Percentiles rank a stretch among this genome's conserved stretches.
Evolutionary conservation across 2,113 vertebrate genomes (phyloP).

Genomic region (Phyllostomus discolor): DNA sequence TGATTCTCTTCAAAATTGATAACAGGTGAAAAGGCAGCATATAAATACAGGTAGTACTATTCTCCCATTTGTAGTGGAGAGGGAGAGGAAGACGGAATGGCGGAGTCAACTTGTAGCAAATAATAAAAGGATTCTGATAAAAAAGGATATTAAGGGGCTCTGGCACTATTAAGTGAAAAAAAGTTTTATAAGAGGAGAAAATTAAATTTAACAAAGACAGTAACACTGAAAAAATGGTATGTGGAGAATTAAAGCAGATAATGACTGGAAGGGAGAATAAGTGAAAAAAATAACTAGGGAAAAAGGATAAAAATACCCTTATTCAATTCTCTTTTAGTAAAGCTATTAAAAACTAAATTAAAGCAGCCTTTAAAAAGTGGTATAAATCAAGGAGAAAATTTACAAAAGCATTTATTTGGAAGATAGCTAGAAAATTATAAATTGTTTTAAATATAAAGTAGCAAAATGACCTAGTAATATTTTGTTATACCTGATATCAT

Average conservation of each 20-base stretch:
- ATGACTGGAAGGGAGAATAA: not conserved
- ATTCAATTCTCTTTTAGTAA: conserved; percentile 6
- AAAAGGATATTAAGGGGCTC: conserved; percentile 50
- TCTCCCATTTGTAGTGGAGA: conserved; percentile 37
- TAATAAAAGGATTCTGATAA: conserved; percentile 31
- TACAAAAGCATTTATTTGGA: not conserved
- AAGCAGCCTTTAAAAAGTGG: not conserved
- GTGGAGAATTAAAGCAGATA: conserved; percentile 14
- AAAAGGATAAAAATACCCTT: not conserved
- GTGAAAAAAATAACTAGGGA: not conserved
- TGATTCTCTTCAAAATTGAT: conserved; percentile 42
- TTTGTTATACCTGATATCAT: not conserved
- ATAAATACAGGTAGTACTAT: not conserved
- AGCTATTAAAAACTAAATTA: conserved; percentile 11
- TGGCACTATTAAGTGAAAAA: conserved; percentile 16
- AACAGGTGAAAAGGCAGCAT: not conserved
- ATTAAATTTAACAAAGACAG: conserved; percentile 57
- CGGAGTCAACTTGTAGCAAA: conserved; percentile 6
- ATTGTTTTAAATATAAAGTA: not conserved
- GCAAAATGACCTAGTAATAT: not conserved
- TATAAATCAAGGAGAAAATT: conserved; percentile 21
- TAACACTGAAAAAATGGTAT: conserved; percentile 18
- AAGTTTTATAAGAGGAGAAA: conserved; percentile 24
- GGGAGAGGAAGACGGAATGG: not conserved
- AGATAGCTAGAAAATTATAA: not conserved